Evolutionary conservation across 2,888 invertebrate genomes (phyloP).

Genomic region (Hypomecis punctinalis): DNA sequence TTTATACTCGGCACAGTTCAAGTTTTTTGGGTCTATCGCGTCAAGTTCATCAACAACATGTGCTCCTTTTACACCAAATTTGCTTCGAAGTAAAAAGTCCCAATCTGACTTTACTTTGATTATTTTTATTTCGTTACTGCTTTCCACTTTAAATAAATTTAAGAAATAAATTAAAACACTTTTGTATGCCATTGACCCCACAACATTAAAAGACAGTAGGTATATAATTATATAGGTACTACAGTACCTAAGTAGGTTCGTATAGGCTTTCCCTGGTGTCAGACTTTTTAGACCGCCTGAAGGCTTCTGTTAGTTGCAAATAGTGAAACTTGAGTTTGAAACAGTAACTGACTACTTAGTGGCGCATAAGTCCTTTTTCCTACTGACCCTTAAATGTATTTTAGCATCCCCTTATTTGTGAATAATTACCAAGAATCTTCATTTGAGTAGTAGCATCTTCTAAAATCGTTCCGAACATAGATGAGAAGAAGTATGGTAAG

Average conservation of each 20-base stretch:
- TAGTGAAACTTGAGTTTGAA: neutral
- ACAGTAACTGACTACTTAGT: neutral
- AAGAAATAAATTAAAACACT: too few relatives aligned
- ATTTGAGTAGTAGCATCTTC: slow-evolving; percentile 63
- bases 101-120: slow-evolving; percentile 56
- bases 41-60: slow-evolving; percentile 46
- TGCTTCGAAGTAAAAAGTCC: slow-evolving; percentile 47
- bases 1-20: slow-evolving; percentile 56
- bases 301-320: neutral
- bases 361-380: too few relatives aligned
- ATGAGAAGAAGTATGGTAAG: slow-evolving; percentile 56
- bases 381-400: too few relatives aligned
- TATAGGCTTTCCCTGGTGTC: too few relatives aligned
- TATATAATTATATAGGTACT: too few relatives aligned
- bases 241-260: too few relatives aligned
- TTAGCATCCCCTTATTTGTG: too few relatives aligned
- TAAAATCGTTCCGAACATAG: slow-evolving; percentile 59
- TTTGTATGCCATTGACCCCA: too few relatives aligned
- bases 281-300: too few relatives aligned
- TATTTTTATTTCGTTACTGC: slow-evolving; percentile 59
- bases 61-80: slow-evolving; percentile 52
- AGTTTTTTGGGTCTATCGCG: slow-evolving; percentile 46
- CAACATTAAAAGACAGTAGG: too few relatives aligned
- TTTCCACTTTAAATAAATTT: slow-evolving; percentile 52
- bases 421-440: slow-evolving; percentile 57